Conservation (phyloP, 1,140 invertebrate genomes). For the Drosophila rufa region DNA sequence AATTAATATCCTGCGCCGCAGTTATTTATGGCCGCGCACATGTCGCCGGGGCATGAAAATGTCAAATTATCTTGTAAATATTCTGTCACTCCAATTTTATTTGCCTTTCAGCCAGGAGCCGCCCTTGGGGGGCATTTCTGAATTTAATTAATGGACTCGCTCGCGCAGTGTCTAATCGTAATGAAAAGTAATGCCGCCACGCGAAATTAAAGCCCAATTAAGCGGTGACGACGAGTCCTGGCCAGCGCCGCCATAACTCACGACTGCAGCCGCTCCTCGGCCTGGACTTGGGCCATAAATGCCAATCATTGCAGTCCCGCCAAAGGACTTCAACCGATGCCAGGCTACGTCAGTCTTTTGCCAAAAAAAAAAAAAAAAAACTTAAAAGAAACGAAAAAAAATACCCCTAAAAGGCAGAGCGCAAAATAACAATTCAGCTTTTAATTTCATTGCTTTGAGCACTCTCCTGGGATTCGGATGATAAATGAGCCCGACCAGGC, state of each 20-base stretch:
- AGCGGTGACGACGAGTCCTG: slow-evolving; percentile 18
- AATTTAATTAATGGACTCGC: slow-evolving; percentile 51
- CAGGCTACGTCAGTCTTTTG: neutral
- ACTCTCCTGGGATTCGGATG: slow-evolving; percentile 70
- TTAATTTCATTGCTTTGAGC: slow-evolving; percentile 75
- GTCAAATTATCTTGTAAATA: slow-evolving; percentile 51
- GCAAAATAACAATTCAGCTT: slow-evolving; percentile 72
- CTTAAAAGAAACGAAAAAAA: no score
- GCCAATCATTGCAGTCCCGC: slow-evolving; percentile 65
- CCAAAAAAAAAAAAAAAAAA: slow-evolving; percentile 1
- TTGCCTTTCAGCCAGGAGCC: neutral
- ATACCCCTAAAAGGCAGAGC: slow-evolving; percentile 21
- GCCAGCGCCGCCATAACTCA: slow-evolving; percentile 39
- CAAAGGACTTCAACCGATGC: slow-evolving; percentile 9
- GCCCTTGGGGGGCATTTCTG: neutral
- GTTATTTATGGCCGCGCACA: slow-evolving; percentile 38
- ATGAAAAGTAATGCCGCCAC: slow-evolving; percentile 42
- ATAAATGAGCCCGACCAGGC: slow-evolving; percentile 54
- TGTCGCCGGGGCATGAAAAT: slow-evolving; percentile 47
- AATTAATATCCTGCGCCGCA: slow-evolving; percentile 24
- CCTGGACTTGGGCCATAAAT: slow-evolving; percentile 37
- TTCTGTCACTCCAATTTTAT: slow-evolving; percentile 50
- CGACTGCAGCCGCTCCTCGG: slow-evolving; percentile 16
- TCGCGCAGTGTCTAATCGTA: slow-evolving; percentile 38
- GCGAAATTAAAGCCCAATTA: slow-evolving; percentile 65